phyloP scores from a whole-genome alignment of 2,113 vertebrate species.

The Nothocercus nigrocapillus region DNA sequence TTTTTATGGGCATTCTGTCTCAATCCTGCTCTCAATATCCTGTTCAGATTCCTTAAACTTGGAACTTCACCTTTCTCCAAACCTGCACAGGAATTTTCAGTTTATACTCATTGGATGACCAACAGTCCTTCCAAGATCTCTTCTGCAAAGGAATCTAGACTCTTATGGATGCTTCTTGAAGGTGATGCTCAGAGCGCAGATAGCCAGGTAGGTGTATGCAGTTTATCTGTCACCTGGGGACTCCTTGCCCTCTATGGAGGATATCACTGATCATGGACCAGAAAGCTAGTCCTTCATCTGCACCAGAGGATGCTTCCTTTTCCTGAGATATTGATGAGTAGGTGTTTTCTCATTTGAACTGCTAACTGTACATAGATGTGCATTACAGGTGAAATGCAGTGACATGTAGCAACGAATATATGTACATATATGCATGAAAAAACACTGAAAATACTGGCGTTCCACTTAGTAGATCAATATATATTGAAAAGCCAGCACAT shows the following conservation, averaged over 20 bases:
- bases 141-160: background rate
- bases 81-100: background rate
- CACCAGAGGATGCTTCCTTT: background rate
- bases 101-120: background rate
- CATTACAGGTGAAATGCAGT: background rate
- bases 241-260: background rate
- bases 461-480: background rate
- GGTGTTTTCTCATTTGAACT: background rate
- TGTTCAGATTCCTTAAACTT: background rate
- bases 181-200: background rate
- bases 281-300: background rate
- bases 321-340: background rate
- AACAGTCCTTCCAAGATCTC: background rate
- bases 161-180: background rate
- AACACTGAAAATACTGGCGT: background rate
- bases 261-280: background rate
- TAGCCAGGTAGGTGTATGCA: accelerated
- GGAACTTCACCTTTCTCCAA: background rate
- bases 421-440: background rate
- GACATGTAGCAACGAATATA: background rate
- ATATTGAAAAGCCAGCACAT: background rate
- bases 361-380: background rate
- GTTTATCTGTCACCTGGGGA: background rate
- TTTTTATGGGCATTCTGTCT: background rate
- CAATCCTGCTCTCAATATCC: background rate